Base-by-base conservation (phyloP, 2,113 vertebrate species). In the Odontesthes bonariensis region DNA sequence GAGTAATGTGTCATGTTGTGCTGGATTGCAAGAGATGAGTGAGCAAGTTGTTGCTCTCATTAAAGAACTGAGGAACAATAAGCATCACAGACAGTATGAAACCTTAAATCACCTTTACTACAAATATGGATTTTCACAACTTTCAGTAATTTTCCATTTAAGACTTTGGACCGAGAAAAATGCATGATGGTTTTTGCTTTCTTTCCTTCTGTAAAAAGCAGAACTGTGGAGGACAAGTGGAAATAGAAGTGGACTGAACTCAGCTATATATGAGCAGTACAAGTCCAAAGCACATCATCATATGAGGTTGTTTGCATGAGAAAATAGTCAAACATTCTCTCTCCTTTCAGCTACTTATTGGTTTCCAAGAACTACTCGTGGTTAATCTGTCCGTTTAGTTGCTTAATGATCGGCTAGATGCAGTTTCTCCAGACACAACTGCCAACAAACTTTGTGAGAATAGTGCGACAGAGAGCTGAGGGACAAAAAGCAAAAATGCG, bases 21-120 rank as follows among this genome's bases (percentile, higher is more conserved):
- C 5, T 6, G 56, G 35, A 73, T 9, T n/a, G 61, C 61, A n/a
- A 35, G 54, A 59, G 67, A 66, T 31, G 38, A 58, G 20, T 14
- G 38, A 58, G 20, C 11, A 56, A 14, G 23, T 8, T 46, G n/a
- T n/a, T 23, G 53, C 40, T 55, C 51, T n/a, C 20, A 54, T 54
- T 69, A 60, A 51, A 32, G 42, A 16, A 44, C 13, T 7, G 40
- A 51, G 17, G 4, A 14, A 33, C 14, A 44, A 16, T 9, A 33
- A 38, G 33, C 10, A 52, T 51, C 6, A 17, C 7, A 51, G 44
- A 27, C 23, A 42, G 16, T 12, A 5, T 32, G 20, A 58, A 65
- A 1, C 5, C 3, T 27, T 11, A 5, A 20, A 9, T 13, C 8
- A 33, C 38, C 20, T 75, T 52, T 46, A 19, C 60, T 60, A 17